Evolutionary conservation across 2,797 vertebrate species (phyloP), one percentile per base, ranked within the genome.

Genomic region (Cichlasoma orientale): DNA sequence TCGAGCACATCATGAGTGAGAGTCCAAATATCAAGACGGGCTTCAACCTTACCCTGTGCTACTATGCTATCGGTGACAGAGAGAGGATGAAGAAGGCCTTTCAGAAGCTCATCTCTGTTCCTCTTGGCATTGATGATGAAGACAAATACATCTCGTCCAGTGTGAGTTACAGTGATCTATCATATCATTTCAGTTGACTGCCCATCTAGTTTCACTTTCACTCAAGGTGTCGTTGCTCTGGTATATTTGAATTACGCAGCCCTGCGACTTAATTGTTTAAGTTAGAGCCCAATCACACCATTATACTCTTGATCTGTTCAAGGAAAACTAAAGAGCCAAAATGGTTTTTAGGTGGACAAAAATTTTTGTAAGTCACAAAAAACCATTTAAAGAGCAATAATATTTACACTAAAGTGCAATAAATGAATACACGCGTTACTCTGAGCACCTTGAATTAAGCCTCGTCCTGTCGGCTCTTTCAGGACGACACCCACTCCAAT

Each of bases 51-150:
- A 97, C 97, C 86, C 91, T 99, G 0, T 98, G 97, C 92, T 98
- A 97, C 90, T 98, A 97, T 82, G 98, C 98, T 77, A 85, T 96
- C 69, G 97, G 98, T 72, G 97, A 98, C 59, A 83, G 90, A 66
- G 98, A 99, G 66, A 96, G 96, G 93, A 99, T 99, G 97, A 99
- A 99, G 93, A 98, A 97, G 89, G 96, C 97, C 56, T 99, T 99
- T 83, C 97, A 98, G 89, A 99, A 97, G 88, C 92, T 99, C 80
- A 97, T 99, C 58, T 94, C 95, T 36, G 97, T 98, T 61, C 97
- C 97, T 3, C 92, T 98, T 72, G 96, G 96, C 74, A 95, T 98
- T 38, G 97, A 98, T 68, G 97, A 97, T 44, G 97, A 99, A 29
- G 98, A 99, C 84, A 99, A 98, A 91, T 99, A 98, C 72, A 95